Base-by-base conservation (phyloP, 2,113 vertebrate species). In the Chitala chitala region DNA sequence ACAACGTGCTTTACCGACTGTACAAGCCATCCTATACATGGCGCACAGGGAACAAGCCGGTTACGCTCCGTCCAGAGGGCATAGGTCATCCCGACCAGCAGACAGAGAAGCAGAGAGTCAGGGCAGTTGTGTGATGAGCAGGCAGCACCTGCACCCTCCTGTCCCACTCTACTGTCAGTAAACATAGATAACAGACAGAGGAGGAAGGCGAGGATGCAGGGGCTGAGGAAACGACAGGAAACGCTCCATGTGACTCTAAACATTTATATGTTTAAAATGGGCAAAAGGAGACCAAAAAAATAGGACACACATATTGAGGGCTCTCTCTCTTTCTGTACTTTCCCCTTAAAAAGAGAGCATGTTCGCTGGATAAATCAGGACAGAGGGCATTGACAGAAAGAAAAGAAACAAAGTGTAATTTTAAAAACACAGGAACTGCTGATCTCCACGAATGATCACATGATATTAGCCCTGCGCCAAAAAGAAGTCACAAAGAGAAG, bases 251-350 rank as follows among this genome's bases (percentile, higher is more conserved):
- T 44, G 75, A 83, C 80, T 85, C 82, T 82, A 80, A 81, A 87
- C 84, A 82, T 78, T 82, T 81, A 79, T 78, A 83, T 78, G 76
- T 79, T 86, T 80, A 74, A 84, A 88, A 85, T 79, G 83, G 81
- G 72, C 72, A 29, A 76, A 84, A 81, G 53, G 64, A 88, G 82
- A 87, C 83, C 79, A 80, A 81, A 81, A 82, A 89, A 90, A 87
- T 86, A 85, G 88, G 88, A 84, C 89, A 89, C 78, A 79, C 85
- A 87, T 84, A 90, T 88, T 81, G 86, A 88, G 87, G 85, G 31
- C 84, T 82, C 77, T 75, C 40, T 8, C 76, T 82, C 77, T 80
- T 75, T 84, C 63, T 74, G 74, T 76, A 78, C 58, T 31, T 74
- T 17, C 31, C 53, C 77, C 71, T 77, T 26, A 8, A 61, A 70